These are phyloP conservation scores for Podocnemis expansa DNA, from an alignment of 2,113 vertebrate species.

Conservation along the genomic window DNA sequence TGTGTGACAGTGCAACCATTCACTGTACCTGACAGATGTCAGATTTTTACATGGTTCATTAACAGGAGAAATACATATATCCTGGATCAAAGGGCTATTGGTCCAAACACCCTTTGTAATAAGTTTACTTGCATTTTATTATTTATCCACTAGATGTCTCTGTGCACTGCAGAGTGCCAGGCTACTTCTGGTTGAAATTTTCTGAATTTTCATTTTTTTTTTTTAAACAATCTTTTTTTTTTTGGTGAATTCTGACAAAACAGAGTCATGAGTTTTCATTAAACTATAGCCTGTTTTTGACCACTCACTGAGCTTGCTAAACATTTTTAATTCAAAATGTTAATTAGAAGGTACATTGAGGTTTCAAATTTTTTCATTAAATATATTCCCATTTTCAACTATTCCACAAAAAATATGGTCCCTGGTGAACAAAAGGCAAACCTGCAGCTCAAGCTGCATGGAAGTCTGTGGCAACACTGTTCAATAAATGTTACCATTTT, in stretches of 20 bases:
- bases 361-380: not conserved
- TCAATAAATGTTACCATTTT: not conserved
- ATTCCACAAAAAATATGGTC: not conserved
- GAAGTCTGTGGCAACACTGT: not conserved
- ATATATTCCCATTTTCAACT: rapidly evolving
- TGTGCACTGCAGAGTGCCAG: not conserved
- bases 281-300: not conserved
- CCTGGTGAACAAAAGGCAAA: rapidly evolving
- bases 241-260: not conserved
- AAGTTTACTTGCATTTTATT: not conserved
- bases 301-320: not conserved
- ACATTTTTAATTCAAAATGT: not conserved
- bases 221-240: not conserved
- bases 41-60: not conserved
- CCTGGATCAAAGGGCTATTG: not conserved
- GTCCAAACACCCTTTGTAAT: rapidly evolving
- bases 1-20: not conserved
- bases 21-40: not conserved
- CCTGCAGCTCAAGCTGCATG: not conserved
- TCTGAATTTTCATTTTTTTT: not conserved
- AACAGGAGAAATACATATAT: rapidly evolving
- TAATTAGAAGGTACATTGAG: rapidly evolving
- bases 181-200: not conserved
- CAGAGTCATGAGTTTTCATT: not conserved
- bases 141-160: not conserved